Evolutionary conservation across 2,888 invertebrate genomes (phyloP), one percentile per base, ranked within the genome.

Genomic region (Polyploca ridens): DNA sequence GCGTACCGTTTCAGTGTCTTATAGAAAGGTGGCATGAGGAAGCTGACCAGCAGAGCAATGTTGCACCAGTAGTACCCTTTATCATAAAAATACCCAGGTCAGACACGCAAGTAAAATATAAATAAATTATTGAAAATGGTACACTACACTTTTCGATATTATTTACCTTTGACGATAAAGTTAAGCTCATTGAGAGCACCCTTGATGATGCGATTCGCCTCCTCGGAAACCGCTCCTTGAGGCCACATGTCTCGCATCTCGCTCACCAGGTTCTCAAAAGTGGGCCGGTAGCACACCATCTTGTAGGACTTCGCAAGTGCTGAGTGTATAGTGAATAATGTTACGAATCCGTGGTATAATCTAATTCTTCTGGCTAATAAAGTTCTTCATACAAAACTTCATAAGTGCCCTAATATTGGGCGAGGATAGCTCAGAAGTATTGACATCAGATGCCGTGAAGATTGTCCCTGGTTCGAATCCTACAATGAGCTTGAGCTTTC

Each of bases 201-300:
- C 14, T 59, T 75, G 33, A 85, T 69, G 60, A 84, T 68, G 3
- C 7, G 11, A 16, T 78, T 72, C 46, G 84, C 80, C 6, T 79
- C 80, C 0, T 69, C 64, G 0, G 73, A 63, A 5, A 82, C 68
- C 0, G 62, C 46, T 0, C 78, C 80, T 8, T 69, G 64, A 0
- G 83, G 84, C 84, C 85, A 85, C 84, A 85, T 83, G 54, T 58
- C 66, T 0, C 82, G 66, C 5, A 85, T 65, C 63, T 85, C 84
- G n/a, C 63, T 68, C 11, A 74, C 63, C 10, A 85, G 66, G 61
- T 83, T 83, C 69, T 85, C 84, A 64, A 69, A 85, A 10, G 82
- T 75, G 0, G 75, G 68, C 0, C 81, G 78, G 62, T 77, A 46
- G 19, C 54, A 62, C 8, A 81, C 73, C 64, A 85, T 77, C 64